Evolutionary conservation across 92 coral and sea anemone genomes (phyloP), one percentile per base, ranked within the genome.

Genomic region (Heteractis magnifica): DNA sequence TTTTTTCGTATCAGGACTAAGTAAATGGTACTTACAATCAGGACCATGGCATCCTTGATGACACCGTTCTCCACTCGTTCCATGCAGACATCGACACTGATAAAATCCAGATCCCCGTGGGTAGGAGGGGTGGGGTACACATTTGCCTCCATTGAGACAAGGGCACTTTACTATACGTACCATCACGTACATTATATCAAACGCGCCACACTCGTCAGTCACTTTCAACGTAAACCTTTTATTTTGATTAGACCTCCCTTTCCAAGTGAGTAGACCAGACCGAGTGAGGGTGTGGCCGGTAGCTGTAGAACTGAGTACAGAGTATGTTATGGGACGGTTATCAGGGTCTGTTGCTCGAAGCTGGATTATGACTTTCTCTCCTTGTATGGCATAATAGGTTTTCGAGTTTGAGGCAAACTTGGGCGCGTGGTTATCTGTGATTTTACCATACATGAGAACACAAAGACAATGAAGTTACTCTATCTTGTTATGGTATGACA

Each of bases 321-420:
- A 79, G 64, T 83, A 77, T 21, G 65, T 79, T 64, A 90, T 26
- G 21, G 88, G 95, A 26, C 89, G 84, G 64, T 79, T 78, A 14
- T 92, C 95, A 0, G 93, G 95, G 58, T 92, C 95, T 71, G 81
- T 84, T 51, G 90, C 95, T 49, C 85, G 81, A 12, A 92, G 26
- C 20, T 18, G 58, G 34, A 44, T 85, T 34, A n/a, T 23, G 9
- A 62, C 21, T 18, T 23, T 62, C 10, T 62, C 70, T 62, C 70
- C 70, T 62, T 62, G 34, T n/a, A 62, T 55, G 3, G 84, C 87
- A 16, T 71, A 84, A 41, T 84, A 76, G 20, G 58, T 13, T 16
- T 14, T 23, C 16, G 72, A 73, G 13, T 62, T 44, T 41, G 87
- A 64, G 5, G 82, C 73, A 19, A 89, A 75, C 10, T 74, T 76